Base-by-base conservation (phyloP, 2,888 invertebrate genomes). In the Heliconius ismenius region DNA sequence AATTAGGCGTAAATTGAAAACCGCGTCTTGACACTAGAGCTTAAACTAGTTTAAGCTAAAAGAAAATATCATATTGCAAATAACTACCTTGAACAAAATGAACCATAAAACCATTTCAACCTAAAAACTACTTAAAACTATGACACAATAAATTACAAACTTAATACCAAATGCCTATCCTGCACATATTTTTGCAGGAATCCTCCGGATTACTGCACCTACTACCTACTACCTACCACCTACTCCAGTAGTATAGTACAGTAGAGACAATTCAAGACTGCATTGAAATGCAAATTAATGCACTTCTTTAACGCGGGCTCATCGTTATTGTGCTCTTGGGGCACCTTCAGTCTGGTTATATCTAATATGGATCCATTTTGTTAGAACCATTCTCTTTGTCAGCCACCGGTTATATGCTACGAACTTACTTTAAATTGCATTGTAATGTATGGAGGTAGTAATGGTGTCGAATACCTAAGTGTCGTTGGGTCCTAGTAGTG, bases 261-360 rank as follows among this genome's bases (percentile, higher is more conserved):
- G 69, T 73, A 67, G 24, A 67, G 75, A 64, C 76, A 77, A 79
- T 78, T 80, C 80, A 80, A 76, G 79, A 79, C 75, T 79, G 81
- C 87, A 88, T 84, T 82, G 84, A 86, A 86, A 90, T 90, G 89
- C 86, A 90, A 90, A 91, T 91, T 86, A 87, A 81, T 84, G 87
- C 86, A 88, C 81, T 89, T 88, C 88, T 89, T 89, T 87, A 87
- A 83, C 83, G 82, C 81, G 83, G 80, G 84, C 84, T 86, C 86
- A 86, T 85, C 84, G 86, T 85, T 88, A 90, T 86, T 82, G 86
- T 87, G 82, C 90, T 84, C 89, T 58, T 62, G 82, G 82, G 89
- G 84, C 85, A 83, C 84, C 86, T 86, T 81, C 78, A 78, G 78
- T 74, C 75, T 77, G 79, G 77, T 76, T 77, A 72, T 73, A 67